Evolutionary conservation across 92 coral and sea anemone genomes (phyloP).

Genomic region (Heliopora coerulea): DNA sequence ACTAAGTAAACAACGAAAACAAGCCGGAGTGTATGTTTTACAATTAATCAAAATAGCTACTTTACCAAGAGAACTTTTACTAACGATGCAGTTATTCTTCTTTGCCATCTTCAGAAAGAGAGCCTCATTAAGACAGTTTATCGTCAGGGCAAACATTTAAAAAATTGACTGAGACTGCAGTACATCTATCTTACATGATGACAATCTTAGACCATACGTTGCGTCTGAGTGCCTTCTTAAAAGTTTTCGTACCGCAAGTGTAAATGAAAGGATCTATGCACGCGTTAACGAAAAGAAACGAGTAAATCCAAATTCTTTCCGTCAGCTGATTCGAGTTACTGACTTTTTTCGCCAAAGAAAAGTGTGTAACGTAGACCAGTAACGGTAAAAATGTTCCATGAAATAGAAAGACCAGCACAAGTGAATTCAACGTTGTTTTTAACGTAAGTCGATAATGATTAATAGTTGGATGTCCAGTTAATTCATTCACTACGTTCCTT

Average conservation of each 20-base stretch:
- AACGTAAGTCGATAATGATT: background rate
- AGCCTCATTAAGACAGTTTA: too few species aligned
- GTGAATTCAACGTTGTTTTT: background rate
- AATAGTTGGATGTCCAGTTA: background rate
- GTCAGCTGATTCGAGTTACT: background rate
- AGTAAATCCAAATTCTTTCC: conserved; percentile 1
- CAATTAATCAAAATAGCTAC: too few species aligned
- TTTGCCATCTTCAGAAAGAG: too few species aligned
- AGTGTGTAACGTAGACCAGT: background rate
- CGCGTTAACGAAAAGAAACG: background rate
- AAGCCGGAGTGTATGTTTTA: too few species aligned
- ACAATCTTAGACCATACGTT: background rate
- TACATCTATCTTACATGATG: background rate
- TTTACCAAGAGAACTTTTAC: too few species aligned
- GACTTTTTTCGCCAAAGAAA: background rate
- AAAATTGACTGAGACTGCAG: too few species aligned
- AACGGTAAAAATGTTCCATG: background rate
- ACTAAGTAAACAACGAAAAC: too few species aligned
- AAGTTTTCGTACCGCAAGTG: background rate
- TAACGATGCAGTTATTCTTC: too few species aligned
- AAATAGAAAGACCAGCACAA: background rate
- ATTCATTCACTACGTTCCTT: background rate
- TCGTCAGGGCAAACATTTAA: too few species aligned
- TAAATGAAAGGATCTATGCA: conserved; percentile 22
- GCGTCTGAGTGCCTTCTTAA: background rate